Percentiles rank a stretch among this genome's conserved stretches.
These are phyloP conservation scores for Drosophila paulistorum DNA, from an alignment of 1,140 invertebrate genomes.

Conservation along the genomic window DNA sequence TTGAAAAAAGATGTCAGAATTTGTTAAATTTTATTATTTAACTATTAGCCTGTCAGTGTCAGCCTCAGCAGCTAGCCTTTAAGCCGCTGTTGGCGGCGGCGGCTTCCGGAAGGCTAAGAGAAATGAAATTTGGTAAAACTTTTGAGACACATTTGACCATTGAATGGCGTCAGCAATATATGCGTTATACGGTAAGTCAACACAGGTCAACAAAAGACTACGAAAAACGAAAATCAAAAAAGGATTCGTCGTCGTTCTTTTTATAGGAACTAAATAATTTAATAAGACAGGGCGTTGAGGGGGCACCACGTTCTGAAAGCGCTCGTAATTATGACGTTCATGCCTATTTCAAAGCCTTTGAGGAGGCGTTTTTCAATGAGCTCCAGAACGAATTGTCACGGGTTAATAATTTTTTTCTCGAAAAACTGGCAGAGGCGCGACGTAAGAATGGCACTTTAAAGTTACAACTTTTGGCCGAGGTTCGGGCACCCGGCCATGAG, in stretches of 20 bases:
- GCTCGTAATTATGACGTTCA: neutral
- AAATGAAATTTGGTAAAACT: constrained; percentile 75
- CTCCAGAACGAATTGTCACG: constrained; percentile 96
- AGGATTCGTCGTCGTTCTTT: neutral
- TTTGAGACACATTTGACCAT: constrained; percentile 72
- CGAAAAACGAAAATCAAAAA: neutral
- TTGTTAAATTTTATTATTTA: constrained; percentile 33
- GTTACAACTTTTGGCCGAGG: constrained; percentile 87
- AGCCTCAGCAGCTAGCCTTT: constrained; percentile 27
- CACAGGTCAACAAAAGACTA: too few species aligned
- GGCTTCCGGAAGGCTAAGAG: constrained; percentile 19
- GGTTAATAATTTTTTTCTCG: constrained; percentile 98
- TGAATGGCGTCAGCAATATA: constrained; percentile 78
- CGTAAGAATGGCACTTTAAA: constrained; percentile 95
- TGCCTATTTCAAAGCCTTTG: constrained; percentile 92
- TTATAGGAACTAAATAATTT: constrained; percentile 63
- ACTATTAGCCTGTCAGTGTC: constrained; percentile 22
- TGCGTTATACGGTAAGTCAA: constrained; percentile 67
- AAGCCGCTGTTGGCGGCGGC: constrained; percentile 27
- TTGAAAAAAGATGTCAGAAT: constrained; percentile 61
- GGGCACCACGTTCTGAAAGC: constrained; percentile 26
- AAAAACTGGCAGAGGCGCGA: constrained; percentile 98
- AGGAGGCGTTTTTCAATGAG: constrained; percentile 96
- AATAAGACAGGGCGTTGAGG: constrained; percentile 52
- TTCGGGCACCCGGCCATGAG: constrained; percentile 25